phyloP scores from a whole-genome alignment of 2,888 invertebrate genomes.

The Zele albiditarsus region DNA sequence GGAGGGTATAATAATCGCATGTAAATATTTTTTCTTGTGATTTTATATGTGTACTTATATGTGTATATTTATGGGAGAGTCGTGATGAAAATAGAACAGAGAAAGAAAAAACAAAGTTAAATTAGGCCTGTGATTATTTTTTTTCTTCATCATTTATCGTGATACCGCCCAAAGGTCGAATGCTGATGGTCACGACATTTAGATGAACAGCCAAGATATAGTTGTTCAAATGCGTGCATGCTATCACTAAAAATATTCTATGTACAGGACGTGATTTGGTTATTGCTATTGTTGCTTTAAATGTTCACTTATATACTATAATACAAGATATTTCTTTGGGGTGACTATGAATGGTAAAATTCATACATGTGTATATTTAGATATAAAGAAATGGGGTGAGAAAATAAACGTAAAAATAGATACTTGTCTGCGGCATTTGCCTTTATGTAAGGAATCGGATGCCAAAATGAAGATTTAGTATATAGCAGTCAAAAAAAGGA shows the following conservation, averaged over 20 bases:
- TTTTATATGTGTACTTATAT: neutral
- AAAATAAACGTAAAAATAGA: neutral
- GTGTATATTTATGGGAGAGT: neutral
- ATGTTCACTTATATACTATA: neutral
- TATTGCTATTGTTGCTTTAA: neutral
- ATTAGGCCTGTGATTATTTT: slow-evolving; percentile 9
- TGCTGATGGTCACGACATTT: slow-evolving; percentile 41
- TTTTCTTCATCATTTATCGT: neutral
- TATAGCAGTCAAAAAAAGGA: neutral
- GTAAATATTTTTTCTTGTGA: neutral
- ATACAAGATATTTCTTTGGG: neutral
- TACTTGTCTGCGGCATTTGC: neutral
- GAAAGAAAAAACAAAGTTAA: slow-evolving; percentile 2
- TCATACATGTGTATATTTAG: neutral
- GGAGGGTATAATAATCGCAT: neutral
- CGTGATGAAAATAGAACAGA: slow-evolving; percentile 17
- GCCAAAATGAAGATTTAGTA: neutral
- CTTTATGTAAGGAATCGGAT: slow-evolving; percentile 1
- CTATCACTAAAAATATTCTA: slow-evolving; percentile 25
- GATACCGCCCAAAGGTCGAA: slow-evolving; percentile 30
- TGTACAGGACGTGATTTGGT: neutral
- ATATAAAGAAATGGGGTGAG: neutral
- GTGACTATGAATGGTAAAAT: neutral
- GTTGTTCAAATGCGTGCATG: slow-evolving; percentile 12
- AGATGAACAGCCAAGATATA: slow-evolving; percentile 29